A percentile compares a stretch with the other conserved stretches of the same genome.
phyloP scores from a whole-genome alignment of 2,888 invertebrate species.

The Margaritifera margaritifera region DNA sequence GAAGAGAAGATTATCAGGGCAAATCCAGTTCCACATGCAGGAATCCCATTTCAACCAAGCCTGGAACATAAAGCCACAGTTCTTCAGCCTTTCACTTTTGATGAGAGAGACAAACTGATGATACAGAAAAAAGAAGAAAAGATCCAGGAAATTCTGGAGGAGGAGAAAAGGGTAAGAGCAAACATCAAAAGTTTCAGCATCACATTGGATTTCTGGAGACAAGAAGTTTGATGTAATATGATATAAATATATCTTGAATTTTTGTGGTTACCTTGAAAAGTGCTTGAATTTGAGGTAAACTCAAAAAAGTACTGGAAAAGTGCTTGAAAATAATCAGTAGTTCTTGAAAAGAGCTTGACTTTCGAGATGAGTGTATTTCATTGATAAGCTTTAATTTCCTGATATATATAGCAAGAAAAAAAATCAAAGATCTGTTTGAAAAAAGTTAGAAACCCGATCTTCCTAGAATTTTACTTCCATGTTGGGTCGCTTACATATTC shows the following conservation, averaged over 20 bases:
- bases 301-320: too few relatives aligned
- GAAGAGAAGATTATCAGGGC: slow-evolving; percentile 21
- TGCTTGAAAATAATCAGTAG: too few relatives aligned
- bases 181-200: background rate
- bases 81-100: slow-evolving; percentile 81
- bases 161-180: slow-evolving; percentile 59
- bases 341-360: too few relatives aligned
- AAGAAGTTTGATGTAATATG: background rate
- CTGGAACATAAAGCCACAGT: slow-evolving; percentile 53
- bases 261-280: too few relatives aligned
- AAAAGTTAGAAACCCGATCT: too few relatives aligned
- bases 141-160: slow-evolving; percentile 75
- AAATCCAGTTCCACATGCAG: slow-evolving; percentile 55
- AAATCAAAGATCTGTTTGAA: too few relatives aligned
- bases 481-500: too few relatives aligned
- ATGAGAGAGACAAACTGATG: slow-evolving; percentile 78
- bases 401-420: too few relatives aligned
- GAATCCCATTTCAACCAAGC: slow-evolving; percentile 61
- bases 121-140: slow-evolving; percentile 78
- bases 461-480: too few relatives aligned
- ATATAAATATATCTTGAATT: background rate
- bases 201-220: background rate
- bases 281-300: too few relatives aligned
- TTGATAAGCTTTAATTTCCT: too few relatives aligned
- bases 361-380: too few relatives aligned